These are phyloP conservation scores for Drosophila falleni DNA, from an alignment of 2,888 invertebrate genomes.

Conservation along the genomic window DNA sequence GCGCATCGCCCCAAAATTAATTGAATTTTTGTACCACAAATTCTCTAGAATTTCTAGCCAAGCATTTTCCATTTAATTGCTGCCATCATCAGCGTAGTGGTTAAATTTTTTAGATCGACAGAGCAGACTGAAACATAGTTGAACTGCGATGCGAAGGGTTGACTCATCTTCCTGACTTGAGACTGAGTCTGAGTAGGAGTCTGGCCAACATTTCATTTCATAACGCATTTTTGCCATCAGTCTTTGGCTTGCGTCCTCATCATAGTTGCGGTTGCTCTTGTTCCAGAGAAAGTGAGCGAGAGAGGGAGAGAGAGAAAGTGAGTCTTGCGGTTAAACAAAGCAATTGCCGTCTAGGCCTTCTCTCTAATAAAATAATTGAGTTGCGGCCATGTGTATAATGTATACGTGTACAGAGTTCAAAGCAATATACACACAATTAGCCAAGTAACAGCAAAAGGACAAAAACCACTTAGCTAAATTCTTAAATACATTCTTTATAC, in stretches of 20 bases:
- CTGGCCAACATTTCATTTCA: constrained; percentile 54
- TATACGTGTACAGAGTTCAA: constrained; percentile 53
- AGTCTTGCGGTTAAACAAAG: constrained; percentile 74
- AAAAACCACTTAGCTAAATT: constrained; percentile 41
- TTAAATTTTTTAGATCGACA: constrained; percentile 64
- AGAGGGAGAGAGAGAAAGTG: background rate
- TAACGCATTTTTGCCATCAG: constrained; percentile 69
- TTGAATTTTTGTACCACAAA: constrained; percentile 80
- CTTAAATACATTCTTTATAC: constrained; percentile 5
- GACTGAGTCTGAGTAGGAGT: background rate
- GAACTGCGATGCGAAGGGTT: constrained; percentile 1
- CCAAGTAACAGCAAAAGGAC: constrained; percentile 16
- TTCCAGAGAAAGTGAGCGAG: background rate
- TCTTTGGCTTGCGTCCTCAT: constrained; percentile 36
- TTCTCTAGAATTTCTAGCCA: constrained; percentile 71
- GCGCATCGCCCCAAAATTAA: constrained; percentile 66
- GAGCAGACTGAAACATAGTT: constrained; percentile 3
- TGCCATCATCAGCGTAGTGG: constrained; percentile 77
- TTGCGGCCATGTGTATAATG: constrained; percentile 71
- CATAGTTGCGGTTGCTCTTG: constrained; percentile 66
- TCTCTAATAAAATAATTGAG: constrained; percentile 73
- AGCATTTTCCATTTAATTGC: constrained; percentile 76
- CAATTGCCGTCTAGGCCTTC: constrained; percentile 59
- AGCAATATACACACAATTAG: constrained; percentile 68
- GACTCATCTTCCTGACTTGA: background rate